Conservation (phyloP, 30 jellyfish, hydroid and myxozoan genomes). For the Mastigias papua region DNA sequence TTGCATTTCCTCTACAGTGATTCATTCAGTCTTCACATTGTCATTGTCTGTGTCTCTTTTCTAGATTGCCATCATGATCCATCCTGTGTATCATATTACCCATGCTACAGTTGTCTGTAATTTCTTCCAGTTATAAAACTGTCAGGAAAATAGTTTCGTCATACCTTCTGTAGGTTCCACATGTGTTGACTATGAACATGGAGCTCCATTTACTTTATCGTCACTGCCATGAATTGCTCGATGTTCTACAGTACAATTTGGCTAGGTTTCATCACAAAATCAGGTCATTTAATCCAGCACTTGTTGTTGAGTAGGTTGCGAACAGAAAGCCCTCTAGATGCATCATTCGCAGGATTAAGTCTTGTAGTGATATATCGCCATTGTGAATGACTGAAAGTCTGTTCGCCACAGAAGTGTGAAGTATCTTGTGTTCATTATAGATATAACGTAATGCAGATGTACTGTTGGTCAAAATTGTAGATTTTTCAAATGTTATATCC, state of each 20-base stretch:
- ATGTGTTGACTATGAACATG: background rate
- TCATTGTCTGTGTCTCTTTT: too few relatives aligned
- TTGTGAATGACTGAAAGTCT: slow-evolving; percentile 49
- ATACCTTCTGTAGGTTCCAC: background rate
- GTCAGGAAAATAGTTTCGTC: background rate
- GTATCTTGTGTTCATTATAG: slow-evolving; percentile 22
- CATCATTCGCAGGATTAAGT: slow-evolving; percentile 53
- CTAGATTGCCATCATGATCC: too few relatives aligned
- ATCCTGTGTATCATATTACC: background rate
- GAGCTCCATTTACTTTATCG: slow-evolving; percentile 24
- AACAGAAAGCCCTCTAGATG: slow-evolving; percentile 46
- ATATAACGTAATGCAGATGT: slow-evolving; percentile 12
- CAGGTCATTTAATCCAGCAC: slow-evolving; percentile 60
- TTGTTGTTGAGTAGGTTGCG: slow-evolving; percentile 1
- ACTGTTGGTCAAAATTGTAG: slow-evolving; percentile 41
- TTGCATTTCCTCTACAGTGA: too few relatives aligned
- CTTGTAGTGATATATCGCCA: slow-evolving; percentile 41
- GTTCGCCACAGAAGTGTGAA: slow-evolving; percentile 60
- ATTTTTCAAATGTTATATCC: slow-evolving; percentile 6
- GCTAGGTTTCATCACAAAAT: slow-evolving; percentile 33
- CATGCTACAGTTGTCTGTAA: background rate
- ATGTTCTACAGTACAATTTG: slow-evolving; percentile 18
- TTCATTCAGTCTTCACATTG: background rate
- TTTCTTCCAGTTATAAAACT: background rate
- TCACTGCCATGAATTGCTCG: slow-evolving; percentile 25